Conservation (phyloP, 1,140 invertebrate genomes). For the Philopotamus ludificatus region DNA sequence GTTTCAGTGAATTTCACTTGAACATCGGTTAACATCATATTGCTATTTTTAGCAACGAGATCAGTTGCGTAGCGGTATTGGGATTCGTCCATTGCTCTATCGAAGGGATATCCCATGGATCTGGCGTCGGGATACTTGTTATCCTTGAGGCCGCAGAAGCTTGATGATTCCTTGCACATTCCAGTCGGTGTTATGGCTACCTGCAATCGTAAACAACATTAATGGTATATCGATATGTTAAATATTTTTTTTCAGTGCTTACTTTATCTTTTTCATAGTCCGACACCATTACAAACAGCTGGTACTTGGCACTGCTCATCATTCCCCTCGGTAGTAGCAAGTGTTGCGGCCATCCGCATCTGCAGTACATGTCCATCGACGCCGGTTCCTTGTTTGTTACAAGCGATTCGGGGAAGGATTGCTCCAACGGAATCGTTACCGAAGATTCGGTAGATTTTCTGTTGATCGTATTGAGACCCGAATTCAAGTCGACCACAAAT, state of each 20-base stretch:
- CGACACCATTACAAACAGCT: slow-evolving; percentile 81
- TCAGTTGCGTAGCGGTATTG: too few relatives aligned
- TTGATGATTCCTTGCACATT: slow-evolving; percentile 56
- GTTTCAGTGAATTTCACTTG: too few relatives aligned
- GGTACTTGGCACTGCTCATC: slow-evolving; percentile 67
- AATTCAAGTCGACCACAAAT: slow-evolving; percentile 59
- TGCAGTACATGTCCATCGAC: slow-evolving; percentile 63
- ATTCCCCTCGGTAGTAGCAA: slow-evolving; percentile 76
- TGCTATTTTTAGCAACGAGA: too few relatives aligned
- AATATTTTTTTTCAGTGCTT: background rate
- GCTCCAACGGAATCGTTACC: slow-evolving; percentile 70
- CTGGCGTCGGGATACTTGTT: slow-evolving; percentile 57
- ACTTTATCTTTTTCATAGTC: too few relatives aligned
- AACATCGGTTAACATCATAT: too few relatives aligned
- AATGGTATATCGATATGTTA: too few relatives aligned
- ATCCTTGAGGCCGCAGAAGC: slow-evolving; percentile 60
- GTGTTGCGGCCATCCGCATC: slow-evolving; percentile 85
- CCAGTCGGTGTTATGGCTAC: too few relatives aligned
- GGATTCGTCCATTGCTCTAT: too few relatives aligned
- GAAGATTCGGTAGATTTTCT: slow-evolving; percentile 65
- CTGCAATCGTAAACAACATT: too few relatives aligned
- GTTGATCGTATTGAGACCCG: slow-evolving; percentile 64
- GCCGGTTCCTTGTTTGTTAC: background rate
- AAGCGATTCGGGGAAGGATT: slow-evolving; percentile 58
- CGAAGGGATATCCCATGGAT: slow-evolving; percentile 64